A percentile compares a stretch with the other conserved stretches of the same genome.
These are phyloP conservation scores for Coptodon rendalli DNA, from an alignment of 2,113 vertebrate genomes.

Conservation along the genomic window DNA sequence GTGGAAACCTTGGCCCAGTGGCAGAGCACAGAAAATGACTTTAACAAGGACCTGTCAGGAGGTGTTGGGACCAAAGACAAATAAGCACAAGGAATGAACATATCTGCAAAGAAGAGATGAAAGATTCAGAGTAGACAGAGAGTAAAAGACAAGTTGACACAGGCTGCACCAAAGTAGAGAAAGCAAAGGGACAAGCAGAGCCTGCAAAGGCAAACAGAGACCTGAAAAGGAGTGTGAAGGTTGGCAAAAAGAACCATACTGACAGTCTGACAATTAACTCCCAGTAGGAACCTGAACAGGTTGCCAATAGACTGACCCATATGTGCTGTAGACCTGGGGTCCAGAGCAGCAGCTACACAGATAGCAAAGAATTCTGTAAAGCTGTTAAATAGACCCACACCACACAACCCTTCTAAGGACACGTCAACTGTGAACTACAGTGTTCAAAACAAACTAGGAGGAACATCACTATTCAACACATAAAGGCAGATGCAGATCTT, in stretches of 20 bases:
- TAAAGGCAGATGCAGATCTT: neutral
- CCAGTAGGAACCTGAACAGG: neutral
- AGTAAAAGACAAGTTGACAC: neutral
- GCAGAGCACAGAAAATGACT: neutral
- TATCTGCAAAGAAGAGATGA: neutral
- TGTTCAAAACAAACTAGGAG: accelerated
- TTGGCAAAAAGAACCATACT: neutral
- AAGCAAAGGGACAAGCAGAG: neutral
- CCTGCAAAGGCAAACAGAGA: neutral
- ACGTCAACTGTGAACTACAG: neutral
- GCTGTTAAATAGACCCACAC: neutral
- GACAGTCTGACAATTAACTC: neutral
- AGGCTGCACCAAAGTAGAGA: neutral
- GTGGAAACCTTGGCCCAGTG: neutral
- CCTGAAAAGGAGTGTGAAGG: neutral
- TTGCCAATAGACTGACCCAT: neutral
- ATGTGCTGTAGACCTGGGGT: neutral
- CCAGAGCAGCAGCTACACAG: neutral
- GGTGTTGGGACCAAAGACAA: neutral
- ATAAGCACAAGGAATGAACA: neutral
- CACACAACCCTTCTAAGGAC: neutral
- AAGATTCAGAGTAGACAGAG: neutral
- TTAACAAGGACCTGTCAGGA: neutral
- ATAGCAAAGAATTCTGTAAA: neutral
- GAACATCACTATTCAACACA: neutral